phyloP scores from a whole-genome alignment of 2,113 vertebrate genomes.

The Trochalopteron elliotii region DNA sequence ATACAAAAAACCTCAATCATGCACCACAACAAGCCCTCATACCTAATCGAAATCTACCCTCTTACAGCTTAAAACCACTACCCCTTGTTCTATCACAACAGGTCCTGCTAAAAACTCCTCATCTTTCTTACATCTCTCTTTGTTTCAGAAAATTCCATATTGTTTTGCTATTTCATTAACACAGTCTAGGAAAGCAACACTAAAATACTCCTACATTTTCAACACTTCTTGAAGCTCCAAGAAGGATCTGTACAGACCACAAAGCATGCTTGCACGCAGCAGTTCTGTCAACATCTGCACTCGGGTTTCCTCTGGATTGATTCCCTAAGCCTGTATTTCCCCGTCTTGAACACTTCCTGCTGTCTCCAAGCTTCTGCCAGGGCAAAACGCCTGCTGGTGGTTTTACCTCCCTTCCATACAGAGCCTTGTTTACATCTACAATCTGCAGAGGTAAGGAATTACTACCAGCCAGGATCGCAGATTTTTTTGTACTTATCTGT shows the following conservation, averaged over 20 bases:
- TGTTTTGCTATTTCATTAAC: neutral
- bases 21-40: no score
- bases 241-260: neutral
- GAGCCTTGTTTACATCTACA: neutral
- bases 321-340: neutral
- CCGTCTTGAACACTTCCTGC: neutral
- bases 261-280: neutral
- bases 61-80: neutral
- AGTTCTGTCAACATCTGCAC: neutral
- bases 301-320: neutral
- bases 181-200: neutral
- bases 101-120: neutral
- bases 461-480: neutral
- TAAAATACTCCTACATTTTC: neutral
- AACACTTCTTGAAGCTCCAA: neutral
- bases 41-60: neutral
- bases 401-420: neutral
- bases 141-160: neutral
- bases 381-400: neutral
- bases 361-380: neutral
- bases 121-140: neutral
- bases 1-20: no score
- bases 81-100: neutral
- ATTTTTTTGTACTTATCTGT: constrained; percentile 6
- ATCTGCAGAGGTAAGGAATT: neutral